Conservation (phyloP, 2,113 vertebrate genomes). For the Chelonoidis abingdonii region DNA sequence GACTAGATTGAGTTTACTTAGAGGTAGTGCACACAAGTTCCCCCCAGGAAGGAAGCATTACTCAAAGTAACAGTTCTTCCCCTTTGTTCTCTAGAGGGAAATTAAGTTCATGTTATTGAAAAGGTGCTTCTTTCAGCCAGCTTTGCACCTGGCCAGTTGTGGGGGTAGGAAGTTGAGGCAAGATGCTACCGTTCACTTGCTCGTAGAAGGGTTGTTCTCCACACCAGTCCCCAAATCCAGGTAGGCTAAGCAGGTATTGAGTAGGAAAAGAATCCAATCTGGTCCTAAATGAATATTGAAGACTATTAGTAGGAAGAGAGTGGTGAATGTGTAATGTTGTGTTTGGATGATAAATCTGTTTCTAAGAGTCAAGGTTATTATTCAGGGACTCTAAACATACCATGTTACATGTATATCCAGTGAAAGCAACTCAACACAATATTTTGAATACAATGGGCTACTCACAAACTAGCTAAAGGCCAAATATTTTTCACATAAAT, state of each 20-base stretch:
- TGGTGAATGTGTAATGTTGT: background rate
- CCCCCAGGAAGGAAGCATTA: background rate
- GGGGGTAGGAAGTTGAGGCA: background rate
- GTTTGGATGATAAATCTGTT: background rate
- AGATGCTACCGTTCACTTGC: background rate
- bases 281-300: background rate
- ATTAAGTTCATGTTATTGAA: background rate
- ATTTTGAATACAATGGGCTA: slow-evolving; percentile 30
- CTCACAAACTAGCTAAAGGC: slow-evolving; percentile 1
- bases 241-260: background rate
- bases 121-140: background rate
- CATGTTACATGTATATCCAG: slow-evolving; percentile 11
- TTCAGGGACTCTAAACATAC: background rate
- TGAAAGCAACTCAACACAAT: slow-evolving; percentile 41
- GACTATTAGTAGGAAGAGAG: background rate
- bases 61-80: background rate
- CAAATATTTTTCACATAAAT: slow-evolving; percentile 37
- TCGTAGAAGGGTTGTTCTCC: background rate
- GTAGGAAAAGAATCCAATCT: background rate
- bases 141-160: background rate
- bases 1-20: background rate
- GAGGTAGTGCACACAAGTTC: background rate
- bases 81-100: background rate
- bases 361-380: background rate
- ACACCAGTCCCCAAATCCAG: background rate